These are phyloP conservation scores for Momotus momota DNA, from an alignment of 2,797 vertebrate species.

Conservation along the genomic window DNA sequence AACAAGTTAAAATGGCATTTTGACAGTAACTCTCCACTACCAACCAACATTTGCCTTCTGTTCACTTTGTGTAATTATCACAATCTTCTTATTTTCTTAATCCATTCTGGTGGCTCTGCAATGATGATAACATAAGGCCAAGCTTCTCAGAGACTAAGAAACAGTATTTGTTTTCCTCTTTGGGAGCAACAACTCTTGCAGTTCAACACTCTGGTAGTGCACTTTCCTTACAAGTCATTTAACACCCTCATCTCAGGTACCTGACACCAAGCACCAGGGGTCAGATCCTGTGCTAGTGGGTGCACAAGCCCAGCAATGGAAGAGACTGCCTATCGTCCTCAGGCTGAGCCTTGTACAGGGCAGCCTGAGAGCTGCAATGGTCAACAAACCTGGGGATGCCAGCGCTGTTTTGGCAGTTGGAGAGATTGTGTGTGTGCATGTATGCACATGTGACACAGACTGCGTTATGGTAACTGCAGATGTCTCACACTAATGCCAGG, in stretches of 20 bases:
- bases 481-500: background rate
- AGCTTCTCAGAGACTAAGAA: background rate
- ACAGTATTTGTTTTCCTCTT: background rate
- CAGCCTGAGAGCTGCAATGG: rapidly evolving
- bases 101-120: background rate
- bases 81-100: background rate
- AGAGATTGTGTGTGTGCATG: no score
- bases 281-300: background rate
- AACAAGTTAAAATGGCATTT: constrained; percentile 5
- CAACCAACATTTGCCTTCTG: background rate
- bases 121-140: background rate
- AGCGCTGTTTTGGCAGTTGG: rapidly evolving
- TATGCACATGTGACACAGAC: background rate
- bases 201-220: background rate
- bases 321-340: rapidly evolving
- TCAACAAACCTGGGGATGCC: background rate
- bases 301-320: background rate
- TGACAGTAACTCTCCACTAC: background rate
- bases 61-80: background rate
- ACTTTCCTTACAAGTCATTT: background rate
- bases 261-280: background rate
- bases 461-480: rapidly evolving
- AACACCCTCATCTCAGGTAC: rapidly evolving
- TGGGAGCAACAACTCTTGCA: background rate
- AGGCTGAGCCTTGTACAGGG: background rate